Evolutionary conservation across 2,888 invertebrate species (phyloP).

Genomic region (Dryadula phaetusa): DNA sequence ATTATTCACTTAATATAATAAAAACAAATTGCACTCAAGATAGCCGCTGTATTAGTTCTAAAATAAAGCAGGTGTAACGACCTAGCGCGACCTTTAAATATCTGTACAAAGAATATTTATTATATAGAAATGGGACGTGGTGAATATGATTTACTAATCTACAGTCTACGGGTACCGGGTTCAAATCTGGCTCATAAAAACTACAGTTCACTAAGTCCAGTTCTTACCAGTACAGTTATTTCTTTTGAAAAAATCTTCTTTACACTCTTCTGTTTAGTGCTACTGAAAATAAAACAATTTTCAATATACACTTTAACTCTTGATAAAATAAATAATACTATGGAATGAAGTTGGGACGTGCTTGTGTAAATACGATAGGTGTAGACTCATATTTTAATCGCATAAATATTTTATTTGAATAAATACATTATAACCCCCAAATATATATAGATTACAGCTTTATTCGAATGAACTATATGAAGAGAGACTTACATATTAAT

Average conservation of each 20-base stretch:
- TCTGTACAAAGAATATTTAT: slow-evolving; percentile 5
- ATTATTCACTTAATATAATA: slow-evolving; percentile 40
- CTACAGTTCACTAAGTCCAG: not conserved
- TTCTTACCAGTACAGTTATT: slow-evolving; percentile 8
- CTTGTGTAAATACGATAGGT: not conserved
- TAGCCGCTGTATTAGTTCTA: slow-evolving; percentile 15
- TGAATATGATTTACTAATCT: not conserved
- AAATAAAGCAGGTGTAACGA: slow-evolving; percentile 39
- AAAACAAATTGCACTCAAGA: slow-evolving; percentile 27
- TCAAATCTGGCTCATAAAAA: not conserved
- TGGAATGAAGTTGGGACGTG: not conserved
- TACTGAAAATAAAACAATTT: slow-evolving; percentile 2
- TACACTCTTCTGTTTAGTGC: not conserved
- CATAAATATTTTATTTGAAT: too few species aligned
- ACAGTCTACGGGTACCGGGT: not conserved
- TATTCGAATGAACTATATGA: too few species aligned
- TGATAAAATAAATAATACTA: not conserved
- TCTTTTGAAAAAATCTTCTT: not conserved
- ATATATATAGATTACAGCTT: too few species aligned
- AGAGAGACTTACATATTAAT: too few species aligned
- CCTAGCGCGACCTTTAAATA: slow-evolving; percentile 31
- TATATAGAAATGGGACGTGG: not conserved
- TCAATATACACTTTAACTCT: not conserved
- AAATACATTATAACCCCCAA: too few species aligned
- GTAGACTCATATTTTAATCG: not conserved